A percentile compares a stretch with the other conserved stretches of the same genome.
phyloP scores from a whole-genome alignment of 2,888 invertebrate genomes.

The Leucophenga maculata region DNA sequence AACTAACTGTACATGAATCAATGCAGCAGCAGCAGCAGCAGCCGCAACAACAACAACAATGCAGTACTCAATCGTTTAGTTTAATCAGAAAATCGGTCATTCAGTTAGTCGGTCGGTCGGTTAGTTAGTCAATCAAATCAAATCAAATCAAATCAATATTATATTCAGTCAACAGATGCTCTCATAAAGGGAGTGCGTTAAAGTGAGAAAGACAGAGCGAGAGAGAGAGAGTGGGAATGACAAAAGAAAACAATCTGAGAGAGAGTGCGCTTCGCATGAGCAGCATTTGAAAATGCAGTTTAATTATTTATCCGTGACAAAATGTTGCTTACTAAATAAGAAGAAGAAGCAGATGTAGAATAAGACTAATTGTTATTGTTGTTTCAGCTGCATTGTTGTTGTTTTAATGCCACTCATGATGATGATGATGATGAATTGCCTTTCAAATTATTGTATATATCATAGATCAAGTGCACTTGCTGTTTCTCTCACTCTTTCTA shows the following conservation, averaged over 20 bases:
- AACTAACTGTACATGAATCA: not conserved
- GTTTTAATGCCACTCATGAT: conserved; percentile 30
- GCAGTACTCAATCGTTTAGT: not conserved
- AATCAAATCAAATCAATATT: no score
- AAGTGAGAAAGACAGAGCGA: no score
- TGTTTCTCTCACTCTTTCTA: no score
- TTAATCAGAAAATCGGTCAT: not conserved
- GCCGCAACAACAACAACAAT: not conserved
- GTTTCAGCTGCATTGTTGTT: conserved; percentile 12
- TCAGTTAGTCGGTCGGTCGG: not conserved
- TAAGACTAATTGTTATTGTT: conserved; percentile 39
- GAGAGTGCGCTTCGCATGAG: not conserved
- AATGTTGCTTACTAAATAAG: not conserved
- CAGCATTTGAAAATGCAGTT: not conserved
- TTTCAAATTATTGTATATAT: no score
- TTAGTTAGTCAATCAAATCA: no score
- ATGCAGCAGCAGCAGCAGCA: not conserved
- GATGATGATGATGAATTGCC: no score
- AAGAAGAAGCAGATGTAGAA: not conserved
- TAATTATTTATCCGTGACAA: conserved; percentile 16
- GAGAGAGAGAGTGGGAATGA: no score
- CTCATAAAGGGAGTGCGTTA: no score
- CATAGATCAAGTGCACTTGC: no score
- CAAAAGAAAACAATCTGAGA: no score
- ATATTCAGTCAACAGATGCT: no score